Evolutionary conservation across 2,797 vertebrate species (phyloP).

Genomic region (Phalanger gymnotis): DNA sequence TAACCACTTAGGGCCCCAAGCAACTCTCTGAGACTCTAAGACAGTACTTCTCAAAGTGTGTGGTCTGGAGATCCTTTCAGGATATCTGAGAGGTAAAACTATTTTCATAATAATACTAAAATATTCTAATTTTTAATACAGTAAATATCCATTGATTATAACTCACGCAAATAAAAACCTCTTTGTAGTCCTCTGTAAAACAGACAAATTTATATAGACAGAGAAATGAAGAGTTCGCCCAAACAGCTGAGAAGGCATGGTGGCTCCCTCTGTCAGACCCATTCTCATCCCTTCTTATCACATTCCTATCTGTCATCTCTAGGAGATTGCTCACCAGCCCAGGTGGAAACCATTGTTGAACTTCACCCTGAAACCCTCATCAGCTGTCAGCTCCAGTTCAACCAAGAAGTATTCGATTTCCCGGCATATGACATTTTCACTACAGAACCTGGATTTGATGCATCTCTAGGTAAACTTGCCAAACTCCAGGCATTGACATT

Average conservation of each 20-base stretch:
- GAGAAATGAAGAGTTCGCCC: not conserved
- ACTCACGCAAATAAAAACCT: not conserved
- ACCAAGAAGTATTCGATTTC: constrained; percentile 87
- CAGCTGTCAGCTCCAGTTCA: constrained; percentile 91
- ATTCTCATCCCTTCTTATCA: not conserved
- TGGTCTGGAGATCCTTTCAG: not conserved
- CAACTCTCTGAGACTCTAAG: not conserved
- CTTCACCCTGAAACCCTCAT: constrained; percentile 90
- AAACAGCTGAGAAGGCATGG: not conserved
- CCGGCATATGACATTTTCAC: constrained; percentile 88
- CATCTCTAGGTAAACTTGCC: constrained; percentile 85
- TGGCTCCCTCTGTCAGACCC: not conserved
- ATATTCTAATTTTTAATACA: not conserved
- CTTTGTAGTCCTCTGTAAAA: not conserved
- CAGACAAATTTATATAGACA: not conserved
- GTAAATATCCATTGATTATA: not conserved
- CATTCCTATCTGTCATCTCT: not conserved
- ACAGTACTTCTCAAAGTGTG: not conserved
- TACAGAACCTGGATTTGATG: constrained; percentile 89
- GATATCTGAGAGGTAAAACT: not conserved
- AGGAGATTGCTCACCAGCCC: constrained; percentile 91
- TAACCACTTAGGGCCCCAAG: not conserved
- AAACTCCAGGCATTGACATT: not conserved
- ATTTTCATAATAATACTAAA: not conserved
- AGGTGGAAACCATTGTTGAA: constrained; percentile 86